Conservation (phyloP, 2,113 vertebrate species). For the Dromiciops gliroides region DNA sequence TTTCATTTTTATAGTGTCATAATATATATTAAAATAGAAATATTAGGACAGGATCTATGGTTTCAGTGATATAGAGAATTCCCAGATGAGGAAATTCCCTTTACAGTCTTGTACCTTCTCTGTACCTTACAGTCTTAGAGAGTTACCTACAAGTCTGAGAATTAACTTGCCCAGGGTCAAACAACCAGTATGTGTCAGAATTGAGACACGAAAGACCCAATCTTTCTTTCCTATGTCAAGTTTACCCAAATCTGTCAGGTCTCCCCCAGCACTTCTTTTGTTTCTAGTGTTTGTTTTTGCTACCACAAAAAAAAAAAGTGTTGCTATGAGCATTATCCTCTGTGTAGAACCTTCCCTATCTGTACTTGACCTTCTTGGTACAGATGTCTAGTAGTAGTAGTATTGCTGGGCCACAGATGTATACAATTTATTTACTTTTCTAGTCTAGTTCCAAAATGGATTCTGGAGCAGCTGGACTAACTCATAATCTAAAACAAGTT, state of each 20-base stretch:
- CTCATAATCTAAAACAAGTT: background rate
- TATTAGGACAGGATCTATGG: background rate
- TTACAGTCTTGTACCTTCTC: background rate
- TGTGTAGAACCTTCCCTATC: too few species aligned
- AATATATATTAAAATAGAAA: background rate
- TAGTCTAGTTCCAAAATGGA: background rate
- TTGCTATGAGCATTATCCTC: background rate
- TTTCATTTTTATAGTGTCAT: background rate
- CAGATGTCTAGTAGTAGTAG: background rate
- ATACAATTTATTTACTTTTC: background rate
- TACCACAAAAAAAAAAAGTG: background rate
- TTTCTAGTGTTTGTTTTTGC: background rate
- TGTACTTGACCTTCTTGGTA: background rate
- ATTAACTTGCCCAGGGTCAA: too few species aligned
- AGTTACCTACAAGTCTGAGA: too few species aligned
- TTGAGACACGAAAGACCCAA: background rate
- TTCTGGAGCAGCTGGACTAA: background rate
- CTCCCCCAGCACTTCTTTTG: background rate
- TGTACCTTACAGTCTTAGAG: background rate
- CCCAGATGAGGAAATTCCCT: background rate
- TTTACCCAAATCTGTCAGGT: background rate
- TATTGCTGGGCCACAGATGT: background rate
- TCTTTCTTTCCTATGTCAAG: background rate
- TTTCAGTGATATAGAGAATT: background rate
- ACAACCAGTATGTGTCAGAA: background rate